Conservation (phyloP, 1,140 invertebrate genomes). For the Cherax destructor region DNA sequence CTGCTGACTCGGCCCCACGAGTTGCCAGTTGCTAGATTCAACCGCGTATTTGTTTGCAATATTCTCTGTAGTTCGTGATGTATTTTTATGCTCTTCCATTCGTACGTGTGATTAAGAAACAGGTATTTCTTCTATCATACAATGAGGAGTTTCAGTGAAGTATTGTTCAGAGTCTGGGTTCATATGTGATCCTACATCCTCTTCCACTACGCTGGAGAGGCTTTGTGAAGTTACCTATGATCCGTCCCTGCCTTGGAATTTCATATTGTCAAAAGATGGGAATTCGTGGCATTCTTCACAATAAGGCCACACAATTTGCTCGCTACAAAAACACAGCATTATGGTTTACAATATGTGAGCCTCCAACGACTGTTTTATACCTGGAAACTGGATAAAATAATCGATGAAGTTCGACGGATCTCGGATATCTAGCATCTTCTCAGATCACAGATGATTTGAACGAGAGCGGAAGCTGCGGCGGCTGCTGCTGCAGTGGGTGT, state of each 20-base stretch:
- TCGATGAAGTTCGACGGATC: not conserved
- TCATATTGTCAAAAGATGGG: not conserved
- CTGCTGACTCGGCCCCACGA: not conserved
- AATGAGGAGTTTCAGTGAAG: not conserved
- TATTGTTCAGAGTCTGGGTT: not conserved
- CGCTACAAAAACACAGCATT: not conserved
- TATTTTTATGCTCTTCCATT: not conserved
- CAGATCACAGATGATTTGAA: not conserved
- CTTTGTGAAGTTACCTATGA: not conserved
- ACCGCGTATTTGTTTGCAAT: not conserved
- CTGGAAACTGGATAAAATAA: not conserved
- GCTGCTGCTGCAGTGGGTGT: not conserved
- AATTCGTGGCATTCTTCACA: not conserved
- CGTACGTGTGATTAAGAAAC: not conserved
- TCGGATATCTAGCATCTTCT: not conserved
- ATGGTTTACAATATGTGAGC: not conserved
- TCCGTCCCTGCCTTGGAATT: not conserved
- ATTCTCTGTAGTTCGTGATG: not conserved
- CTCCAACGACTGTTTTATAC: not conserved
- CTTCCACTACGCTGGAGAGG: not conserved
- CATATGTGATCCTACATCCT: not conserved
- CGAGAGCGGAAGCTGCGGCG: conserved; percentile 1
- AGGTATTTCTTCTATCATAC: not conserved
- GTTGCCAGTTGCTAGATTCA: not conserved
- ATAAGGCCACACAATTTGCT: not conserved